phyloP scores from a whole-genome alignment of 2,797 vertebrate species.

The Enteromius mattozi region DNA sequence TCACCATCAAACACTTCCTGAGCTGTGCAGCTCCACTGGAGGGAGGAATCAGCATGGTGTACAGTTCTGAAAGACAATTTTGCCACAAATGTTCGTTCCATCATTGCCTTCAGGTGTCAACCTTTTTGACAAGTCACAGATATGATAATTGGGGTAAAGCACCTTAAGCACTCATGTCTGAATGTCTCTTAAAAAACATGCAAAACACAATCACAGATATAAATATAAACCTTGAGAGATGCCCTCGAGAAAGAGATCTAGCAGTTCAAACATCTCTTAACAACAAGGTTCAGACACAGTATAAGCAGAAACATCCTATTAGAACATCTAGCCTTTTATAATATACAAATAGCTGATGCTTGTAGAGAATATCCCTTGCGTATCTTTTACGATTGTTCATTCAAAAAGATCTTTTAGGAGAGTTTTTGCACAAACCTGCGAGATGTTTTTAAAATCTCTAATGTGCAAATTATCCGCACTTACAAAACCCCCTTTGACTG shows the following conservation, averaged over 20 bases:
- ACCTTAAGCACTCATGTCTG: constrained; percentile 41
- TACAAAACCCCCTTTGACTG: background rate
- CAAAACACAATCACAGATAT: constrained; percentile 24
- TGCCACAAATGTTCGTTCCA: constrained; percentile 23
- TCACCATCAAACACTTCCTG: constrained; percentile 62
- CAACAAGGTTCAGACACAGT: background rate
- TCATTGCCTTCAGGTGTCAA: constrained; percentile 48
- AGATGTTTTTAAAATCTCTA: background rate
- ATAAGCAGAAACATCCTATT: background rate
- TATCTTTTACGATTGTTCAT: background rate
- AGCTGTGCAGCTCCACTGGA: constrained; percentile 47
- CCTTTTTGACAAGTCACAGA: constrained; percentile 41
- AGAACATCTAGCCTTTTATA: background rate
- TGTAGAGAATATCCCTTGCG: background rate
- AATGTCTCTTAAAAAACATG: constrained; percentile 10
- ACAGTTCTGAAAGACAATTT: constrained; percentile 43
- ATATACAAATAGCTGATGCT: background rate
- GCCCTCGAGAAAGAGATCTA: background rate
- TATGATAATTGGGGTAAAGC: constrained; percentile 41
- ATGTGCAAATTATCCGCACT: background rate
- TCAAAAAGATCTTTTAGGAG: background rate
- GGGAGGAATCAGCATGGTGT: constrained; percentile 44
- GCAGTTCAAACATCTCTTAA: constrained; percentile 4
- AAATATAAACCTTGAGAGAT: constrained; percentile 20
- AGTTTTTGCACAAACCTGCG: background rate